Conservation (phyloP, 2,888 invertebrate species). For the Coenonympha arcania region DNA sequence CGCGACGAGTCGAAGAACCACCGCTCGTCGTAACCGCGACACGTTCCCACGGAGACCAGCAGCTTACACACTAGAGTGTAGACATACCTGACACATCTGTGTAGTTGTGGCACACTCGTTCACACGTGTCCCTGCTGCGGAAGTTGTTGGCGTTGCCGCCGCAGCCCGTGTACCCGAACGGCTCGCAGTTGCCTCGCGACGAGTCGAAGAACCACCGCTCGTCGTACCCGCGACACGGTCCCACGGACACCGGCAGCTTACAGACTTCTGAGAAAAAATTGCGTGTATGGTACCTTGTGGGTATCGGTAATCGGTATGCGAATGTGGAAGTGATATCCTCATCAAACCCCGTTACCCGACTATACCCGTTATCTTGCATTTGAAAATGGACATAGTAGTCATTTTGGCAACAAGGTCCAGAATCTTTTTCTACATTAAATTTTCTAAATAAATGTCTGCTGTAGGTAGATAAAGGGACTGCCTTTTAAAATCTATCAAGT, state of each 20-base stretch:
- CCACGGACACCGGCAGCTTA: constrained; percentile 77
- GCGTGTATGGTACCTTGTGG: neutral
- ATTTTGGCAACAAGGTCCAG: no score
- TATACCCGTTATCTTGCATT: no score
- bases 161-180: constrained; percentile 92
- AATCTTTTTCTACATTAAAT: no score
- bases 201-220: constrained; percentile 91
- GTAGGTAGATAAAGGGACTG: no score
- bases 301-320: no score
- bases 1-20: constrained; percentile 87
- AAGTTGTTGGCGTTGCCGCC: constrained; percentile 93
- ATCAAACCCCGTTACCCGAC: no score
- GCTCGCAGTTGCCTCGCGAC: constrained; percentile 79
- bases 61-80: no score
- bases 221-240: constrained; percentile 84
- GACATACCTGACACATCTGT: constrained; percentile 28
- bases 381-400: no score
- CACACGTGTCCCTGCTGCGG: constrained; percentile 80
- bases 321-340: no score
- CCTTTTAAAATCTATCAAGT: no score
- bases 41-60: constrained; percentile 78
- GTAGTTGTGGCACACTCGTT: constrained; percentile 69
- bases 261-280: constrained; percentile 68
- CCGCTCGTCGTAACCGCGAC: constrained; percentile 83
- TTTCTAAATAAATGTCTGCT: no score